A percentile compares a stretch with the other conserved stretches of the same genome.
Evolutionary conservation across 2,797 vertebrate genomes (phyloP).

Genomic region (Rousettus madagascariensis): DNA sequence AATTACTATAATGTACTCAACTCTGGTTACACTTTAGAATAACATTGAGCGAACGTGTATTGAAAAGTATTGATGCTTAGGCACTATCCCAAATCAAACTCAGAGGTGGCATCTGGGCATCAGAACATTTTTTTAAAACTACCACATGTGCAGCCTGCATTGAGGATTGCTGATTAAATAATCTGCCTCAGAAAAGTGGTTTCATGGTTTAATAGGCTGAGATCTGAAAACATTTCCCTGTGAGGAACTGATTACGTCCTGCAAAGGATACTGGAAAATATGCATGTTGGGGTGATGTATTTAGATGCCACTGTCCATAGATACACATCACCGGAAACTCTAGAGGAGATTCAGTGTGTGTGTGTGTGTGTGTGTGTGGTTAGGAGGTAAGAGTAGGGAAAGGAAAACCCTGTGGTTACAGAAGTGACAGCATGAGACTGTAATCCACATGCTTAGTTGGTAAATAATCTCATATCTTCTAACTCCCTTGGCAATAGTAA

Average conservation of each 20-base stretch:
- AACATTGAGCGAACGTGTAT: neutral
- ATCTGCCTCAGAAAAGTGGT: neutral
- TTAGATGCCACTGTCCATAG: neutral
- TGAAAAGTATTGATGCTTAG: neutral
- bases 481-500: neutral
- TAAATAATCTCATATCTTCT: slow-evolving; percentile 7
- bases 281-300: neutral
- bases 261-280: neutral
- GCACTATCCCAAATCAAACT: neutral
- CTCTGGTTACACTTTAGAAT: neutral
- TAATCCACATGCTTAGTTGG: neutral
- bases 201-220: neutral
- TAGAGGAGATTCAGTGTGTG: neutral
- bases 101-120: neutral
- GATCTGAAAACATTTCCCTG: neutral
- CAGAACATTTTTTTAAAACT: neutral
- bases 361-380: neutral
- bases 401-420: neutral
- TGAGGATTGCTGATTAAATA: neutral
- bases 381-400: neutral
- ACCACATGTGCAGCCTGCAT: neutral
- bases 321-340: neutral
- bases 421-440: neutral
- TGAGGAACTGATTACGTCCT: neutral
- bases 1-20: neutral